Percentiles rank a stretch among this genome's conserved stretches.
These are phyloP conservation scores for Antitype chi DNA, from an alignment of 2,888 invertebrate species.

Conservation along the genomic window DNA sequence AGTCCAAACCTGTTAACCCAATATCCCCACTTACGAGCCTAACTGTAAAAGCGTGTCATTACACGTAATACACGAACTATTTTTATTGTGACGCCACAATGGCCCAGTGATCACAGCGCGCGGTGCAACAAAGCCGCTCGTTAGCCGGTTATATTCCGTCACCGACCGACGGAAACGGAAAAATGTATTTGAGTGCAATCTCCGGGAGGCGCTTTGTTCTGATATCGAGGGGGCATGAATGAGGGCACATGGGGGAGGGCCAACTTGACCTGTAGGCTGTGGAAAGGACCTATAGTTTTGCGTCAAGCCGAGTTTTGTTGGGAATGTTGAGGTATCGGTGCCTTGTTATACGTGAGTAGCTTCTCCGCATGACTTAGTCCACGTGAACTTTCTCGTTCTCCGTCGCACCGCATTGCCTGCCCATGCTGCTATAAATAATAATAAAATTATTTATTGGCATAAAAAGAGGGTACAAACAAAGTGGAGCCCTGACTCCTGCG, in stretches of 20 bases:
- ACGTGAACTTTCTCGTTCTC: no score
- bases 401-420: no score
- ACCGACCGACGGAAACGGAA: constrained; percentile 65
- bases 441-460: no score
- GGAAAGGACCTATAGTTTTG: background rate
- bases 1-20: background rate
- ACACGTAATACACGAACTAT: constrained; percentile 24
- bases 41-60: constrained; percentile 1
- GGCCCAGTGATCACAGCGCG: constrained; percentile 52
- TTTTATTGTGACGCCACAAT: constrained; percentile 48
- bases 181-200: constrained; percentile 80
- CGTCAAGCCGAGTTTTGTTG: background rate
- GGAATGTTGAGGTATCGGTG: no score
- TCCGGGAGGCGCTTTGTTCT: constrained; percentile 75
- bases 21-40: background rate
- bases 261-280: constrained; percentile 39
- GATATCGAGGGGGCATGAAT: constrained; percentile 33
- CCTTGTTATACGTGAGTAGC: background rate
- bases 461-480: no score
- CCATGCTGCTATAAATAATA: no score
- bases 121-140: constrained; percentile 70
- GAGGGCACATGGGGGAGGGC: background rate
- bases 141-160: constrained; percentile 66
- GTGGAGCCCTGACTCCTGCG: no score
- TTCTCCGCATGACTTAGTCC: no score